Percentiles rank a stretch among this genome's conserved stretches.
Evolutionary conservation across 2,888 invertebrate species (phyloP).

Genomic region (Macaria liturata): DNA sequence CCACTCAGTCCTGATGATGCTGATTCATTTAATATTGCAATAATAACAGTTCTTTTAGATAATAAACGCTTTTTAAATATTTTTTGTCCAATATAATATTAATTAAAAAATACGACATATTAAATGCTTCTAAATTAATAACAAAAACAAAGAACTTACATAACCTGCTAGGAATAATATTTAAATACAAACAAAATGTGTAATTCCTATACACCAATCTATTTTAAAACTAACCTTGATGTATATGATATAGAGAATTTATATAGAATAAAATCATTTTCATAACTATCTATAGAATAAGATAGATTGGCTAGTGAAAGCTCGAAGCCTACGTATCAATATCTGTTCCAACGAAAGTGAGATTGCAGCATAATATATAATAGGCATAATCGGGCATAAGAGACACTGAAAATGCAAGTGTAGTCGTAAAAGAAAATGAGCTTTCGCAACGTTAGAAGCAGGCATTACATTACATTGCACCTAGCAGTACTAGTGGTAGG

Average conservation of each 20-base stretch:
- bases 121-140: too few relatives aligned
- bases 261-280: too few relatives aligned
- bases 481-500: too few relatives aligned
- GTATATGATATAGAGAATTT: too few relatives aligned
- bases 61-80: neutral
- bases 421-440: conserved; percentile 16
- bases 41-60: neutral
- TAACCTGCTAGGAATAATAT: too few relatives aligned
- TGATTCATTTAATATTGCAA: conserved; percentile 5
- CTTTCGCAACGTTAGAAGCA: conserved; percentile 8
- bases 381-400: conserved; percentile 7
- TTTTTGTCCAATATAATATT: too few relatives aligned
- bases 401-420: conserved; percentile 12
- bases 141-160: too few relatives aligned
- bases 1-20: neutral
- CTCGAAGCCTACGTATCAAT: conserved; percentile 1
- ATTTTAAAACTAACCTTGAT: too few relatives aligned
- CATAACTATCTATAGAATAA: neutral
- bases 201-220: too few relatives aligned
- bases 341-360: conserved; percentile 7
- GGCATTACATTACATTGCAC: neutral
- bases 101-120: too few relatives aligned
- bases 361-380: conserved; percentile 5
- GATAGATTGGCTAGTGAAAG: conserved; percentile 9
- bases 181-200: too few relatives aligned